Conservation (phyloP, 2,888 invertebrate genomes). For the Polyploca ridens region DNA sequence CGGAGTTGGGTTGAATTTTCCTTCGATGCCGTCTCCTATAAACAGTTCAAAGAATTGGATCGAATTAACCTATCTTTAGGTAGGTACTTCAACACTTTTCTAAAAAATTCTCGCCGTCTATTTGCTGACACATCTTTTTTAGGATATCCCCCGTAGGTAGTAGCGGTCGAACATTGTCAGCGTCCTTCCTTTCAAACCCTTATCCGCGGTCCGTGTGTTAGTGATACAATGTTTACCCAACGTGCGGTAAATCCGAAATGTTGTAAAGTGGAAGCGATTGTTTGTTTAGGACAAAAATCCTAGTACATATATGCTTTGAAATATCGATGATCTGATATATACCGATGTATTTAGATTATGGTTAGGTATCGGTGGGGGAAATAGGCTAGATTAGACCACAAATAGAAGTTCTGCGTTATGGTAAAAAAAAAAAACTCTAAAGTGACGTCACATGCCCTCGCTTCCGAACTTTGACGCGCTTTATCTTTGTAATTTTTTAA, state of each 20-base stretch:
- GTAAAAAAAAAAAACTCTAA: too few relatives aligned
- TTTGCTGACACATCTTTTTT: not conserved
- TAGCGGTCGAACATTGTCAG: not conserved
- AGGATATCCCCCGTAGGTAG: not conserved
- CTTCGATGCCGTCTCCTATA: too few relatives aligned
- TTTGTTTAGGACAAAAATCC: slow-evolving; percentile 23
- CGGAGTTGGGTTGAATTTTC: too few relatives aligned
- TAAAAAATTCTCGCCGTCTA: not conserved
- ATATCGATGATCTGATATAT: not conserved
- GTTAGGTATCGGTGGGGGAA: not conserved
- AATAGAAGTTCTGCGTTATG: too few relatives aligned
- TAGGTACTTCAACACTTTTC: too few relatives aligned
- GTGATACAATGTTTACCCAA: slow-evolving; percentile 1
- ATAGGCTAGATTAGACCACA: too few relatives aligned
- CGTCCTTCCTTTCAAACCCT: not conserved
- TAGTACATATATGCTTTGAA: not conserved
- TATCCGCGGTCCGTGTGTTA: not conserved
- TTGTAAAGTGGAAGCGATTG: slow-evolving; percentile 10
- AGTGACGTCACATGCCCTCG: too few relatives aligned
- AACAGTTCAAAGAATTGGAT: too few relatives aligned
- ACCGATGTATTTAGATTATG: not conserved
- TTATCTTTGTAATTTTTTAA: too few relatives aligned
- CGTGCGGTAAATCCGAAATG: slow-evolving; percentile 2
- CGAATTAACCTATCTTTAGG: too few relatives aligned
- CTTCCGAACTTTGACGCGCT: too few relatives aligned